Evolutionary conservation across 2,888 invertebrate genomes (phyloP), one percentile per base, ranked within the genome.

Genomic region (Strigamia crassipes): DNA sequence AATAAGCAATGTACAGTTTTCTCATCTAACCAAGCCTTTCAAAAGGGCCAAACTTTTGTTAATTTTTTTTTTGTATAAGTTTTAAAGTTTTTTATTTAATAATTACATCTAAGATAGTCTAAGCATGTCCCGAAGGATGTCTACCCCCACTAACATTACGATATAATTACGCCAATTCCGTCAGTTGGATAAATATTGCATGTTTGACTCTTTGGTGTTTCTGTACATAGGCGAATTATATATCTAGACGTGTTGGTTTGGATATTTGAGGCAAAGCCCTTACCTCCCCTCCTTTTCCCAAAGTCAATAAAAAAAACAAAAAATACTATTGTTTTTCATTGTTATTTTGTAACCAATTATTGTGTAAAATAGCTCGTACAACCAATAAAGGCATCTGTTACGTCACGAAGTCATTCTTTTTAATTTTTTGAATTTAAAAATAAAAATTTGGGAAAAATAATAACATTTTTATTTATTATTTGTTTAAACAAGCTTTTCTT

Each of bases 291-390:
- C 73, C 73, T 73, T 73, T 73, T 31, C 73, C 73, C 73, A 31
- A 31, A 31, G 73, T 73, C 56, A 56, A 56, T 56, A 56, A 56
- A 18, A 56, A 51, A 56, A 56, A 38, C 9, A 56, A 56, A 56
- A 27, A 73, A 23, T 31, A 73, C 31, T 34, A n/a, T 81, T 80
- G 80, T 80, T 80, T 81, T 81, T 73, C 81, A 81, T 73, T 23
- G 78, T 81, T 81, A 81, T 81, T 81, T 81, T 81, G 81, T 81
- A 81, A 81, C 31, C 81, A 46, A 81, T 42, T 66, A 80, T 61
- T 41, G 77, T 81, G 81, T 81, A 81, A 81, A 78, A 81, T 73
- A 81, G 81, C 41, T 81, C 81, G 51, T 81, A 23, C 77, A 81
- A 78, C 81, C 61, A 81, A 78, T 81, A 81, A 81, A 81, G 73